Evolutionary conservation across 2,113 vertebrate species (phyloP).

Genomic region (Ameiurus melas): DNA sequence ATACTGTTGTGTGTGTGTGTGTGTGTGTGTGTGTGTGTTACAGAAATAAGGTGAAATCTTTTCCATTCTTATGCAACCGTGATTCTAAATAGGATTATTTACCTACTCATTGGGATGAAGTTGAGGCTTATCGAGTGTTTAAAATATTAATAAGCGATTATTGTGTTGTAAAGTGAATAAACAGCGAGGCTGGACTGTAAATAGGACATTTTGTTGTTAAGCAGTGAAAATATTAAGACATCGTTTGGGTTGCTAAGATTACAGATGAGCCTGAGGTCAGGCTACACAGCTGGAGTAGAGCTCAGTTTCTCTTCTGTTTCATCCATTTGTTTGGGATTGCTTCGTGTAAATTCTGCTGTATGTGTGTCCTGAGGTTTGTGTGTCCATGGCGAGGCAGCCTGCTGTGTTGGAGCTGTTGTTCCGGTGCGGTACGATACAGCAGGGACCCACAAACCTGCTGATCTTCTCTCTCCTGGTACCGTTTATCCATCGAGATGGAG

Average conservation of each 20-base stretch:
- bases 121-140: background rate
- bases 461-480: conserved; percentile 95
- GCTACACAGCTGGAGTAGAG: background rate
- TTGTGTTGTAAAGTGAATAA: background rate
- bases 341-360: background rate
- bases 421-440: conserved; percentile 76
- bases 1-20: no score
- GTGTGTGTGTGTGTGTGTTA: background rate
- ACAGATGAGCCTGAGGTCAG: background rate
- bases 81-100: background rate
- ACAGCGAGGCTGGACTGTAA: background rate
- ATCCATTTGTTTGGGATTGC: background rate
- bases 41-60: background rate
- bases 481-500: conserved; percentile 92
- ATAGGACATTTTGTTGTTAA: background rate
- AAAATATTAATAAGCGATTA: no score
- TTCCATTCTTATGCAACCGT: background rate
- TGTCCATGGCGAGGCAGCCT: conserved; percentile 86
- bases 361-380: conserved; percentile 72
- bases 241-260: background rate
- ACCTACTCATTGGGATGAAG: background rate
- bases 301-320: background rate
- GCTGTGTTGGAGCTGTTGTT: conserved; percentile 88
- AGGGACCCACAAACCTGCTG: conserved; percentile 84
- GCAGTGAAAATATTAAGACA: background rate